Conservation (phyloP, 2,113 vertebrate species). For the Clupea harengus region DNA sequence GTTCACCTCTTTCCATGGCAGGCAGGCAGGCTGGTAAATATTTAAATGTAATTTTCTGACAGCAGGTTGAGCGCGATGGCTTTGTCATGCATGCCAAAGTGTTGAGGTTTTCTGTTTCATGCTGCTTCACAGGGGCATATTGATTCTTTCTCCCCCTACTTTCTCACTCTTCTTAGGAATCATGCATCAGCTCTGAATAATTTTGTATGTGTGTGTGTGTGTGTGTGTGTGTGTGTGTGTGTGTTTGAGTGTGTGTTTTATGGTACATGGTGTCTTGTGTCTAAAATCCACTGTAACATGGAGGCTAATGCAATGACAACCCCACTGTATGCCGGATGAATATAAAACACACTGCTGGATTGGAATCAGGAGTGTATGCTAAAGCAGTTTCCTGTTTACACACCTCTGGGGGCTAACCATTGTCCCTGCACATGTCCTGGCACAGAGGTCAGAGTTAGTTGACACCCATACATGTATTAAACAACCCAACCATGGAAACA, state of each 20-base stretch:
- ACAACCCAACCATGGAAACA: neutral
- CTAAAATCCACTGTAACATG: constrained; percentile 30
- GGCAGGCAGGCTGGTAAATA: constrained; percentile 42
- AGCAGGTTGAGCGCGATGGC: constrained; percentile 37
- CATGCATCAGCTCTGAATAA: constrained; percentile 37
- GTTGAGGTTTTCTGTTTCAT: constrained; percentile 33
- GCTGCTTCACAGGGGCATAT: constrained; percentile 27
- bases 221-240: constrained; percentile 34
- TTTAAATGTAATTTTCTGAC: constrained; percentile 55
- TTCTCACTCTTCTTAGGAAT: constrained; percentile 26
- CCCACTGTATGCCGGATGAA: constrained; percentile 39
- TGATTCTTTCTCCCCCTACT: constrained; percentile 28
- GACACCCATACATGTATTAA: neutral
- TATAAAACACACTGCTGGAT: constrained; percentile 33
- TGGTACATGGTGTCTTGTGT: constrained; percentile 30
- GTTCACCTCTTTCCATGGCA: constrained; percentile 33
- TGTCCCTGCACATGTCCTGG: neutral
- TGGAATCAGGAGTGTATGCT: neutral
- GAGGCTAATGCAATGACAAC: constrained; percentile 33
- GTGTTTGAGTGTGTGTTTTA: constrained; percentile 27
- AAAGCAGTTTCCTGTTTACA: neutral
- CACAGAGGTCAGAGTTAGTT: neutral
- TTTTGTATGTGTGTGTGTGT: constrained; percentile 28
- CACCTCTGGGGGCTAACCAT: neutral
- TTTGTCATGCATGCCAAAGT: constrained; percentile 38